Conservation (phyloP, 2,113 vertebrate species). For the chimpanzee (Pan troglodytes) region NHGRI_mPanTro3-v2.1_pri NC_072419.2:16508501-16509000, state of each 20-base stretch:
- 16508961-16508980: not conserved
- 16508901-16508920: not conserved
- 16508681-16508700: not conserved
- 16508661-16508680: not conserved
- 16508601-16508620: not conserved
- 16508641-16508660: not conserved
- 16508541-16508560: not conserved
- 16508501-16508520: not conserved
- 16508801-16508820: not conserved
- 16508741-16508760: not conserved
- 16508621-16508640: not conserved
- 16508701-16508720: not conserved
- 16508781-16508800: not conserved
- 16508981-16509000: not conserved
- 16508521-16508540: constrained; percentile 6
- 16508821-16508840: not conserved
- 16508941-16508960: not conserved
- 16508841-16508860: not conserved
- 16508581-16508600: not conserved
- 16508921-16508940: not conserved
- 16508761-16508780: not conserved
- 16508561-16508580: not conserved
- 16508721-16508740: not conserved
- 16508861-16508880: not conserved
- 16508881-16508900: not conserved